phyloP scores from a whole-genome alignment of 2,888 invertebrate species.

The Orthonevra nobilis region DNA sequence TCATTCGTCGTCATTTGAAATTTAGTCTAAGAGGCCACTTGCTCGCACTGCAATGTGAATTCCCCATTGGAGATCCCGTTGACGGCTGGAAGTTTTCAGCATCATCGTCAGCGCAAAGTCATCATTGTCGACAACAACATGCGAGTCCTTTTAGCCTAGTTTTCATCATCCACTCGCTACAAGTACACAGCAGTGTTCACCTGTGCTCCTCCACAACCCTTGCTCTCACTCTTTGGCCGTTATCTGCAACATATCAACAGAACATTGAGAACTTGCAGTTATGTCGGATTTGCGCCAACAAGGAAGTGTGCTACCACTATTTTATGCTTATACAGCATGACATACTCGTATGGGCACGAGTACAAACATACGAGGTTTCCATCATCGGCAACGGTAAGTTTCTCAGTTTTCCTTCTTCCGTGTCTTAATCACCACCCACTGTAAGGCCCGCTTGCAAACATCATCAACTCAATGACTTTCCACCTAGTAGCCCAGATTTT shows the following conservation, averaged over 20 bases:
- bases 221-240: no score
- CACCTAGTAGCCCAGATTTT: conserved; percentile 65
- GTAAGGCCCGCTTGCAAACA: conserved; percentile 3
- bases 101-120: conserved; percentile 42
- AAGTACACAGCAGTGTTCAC: conserved; percentile 32
- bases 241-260: conserved; percentile 36
- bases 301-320: conserved; percentile 18
- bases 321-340: conserved; percentile 20
- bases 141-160: conserved; percentile 66
- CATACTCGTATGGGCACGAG: conserved; percentile 13
- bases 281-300: conserved; percentile 34
- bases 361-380: no score
- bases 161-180: conserved; percentile 29
- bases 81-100: conserved; percentile 52
- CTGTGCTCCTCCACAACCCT: conserved; percentile 32
- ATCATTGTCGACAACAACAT: conserved; percentile 50
- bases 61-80: conserved; percentile 34
- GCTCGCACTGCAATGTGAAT: conserved; percentile 49
- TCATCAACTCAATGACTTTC: conserved; percentile 55
- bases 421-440: conserved; percentile 65
- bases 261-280: conserved; percentile 29
- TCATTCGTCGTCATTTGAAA: conserved; percentile 40
- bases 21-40: conserved; percentile 66
- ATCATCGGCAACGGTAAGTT: conserved; percentile 55
- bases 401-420: conserved; percentile 21